These are phyloP conservation scores for Aegypius monachus DNA, from an alignment of 2,113 vertebrate species.

Conservation along the genomic window DNA sequence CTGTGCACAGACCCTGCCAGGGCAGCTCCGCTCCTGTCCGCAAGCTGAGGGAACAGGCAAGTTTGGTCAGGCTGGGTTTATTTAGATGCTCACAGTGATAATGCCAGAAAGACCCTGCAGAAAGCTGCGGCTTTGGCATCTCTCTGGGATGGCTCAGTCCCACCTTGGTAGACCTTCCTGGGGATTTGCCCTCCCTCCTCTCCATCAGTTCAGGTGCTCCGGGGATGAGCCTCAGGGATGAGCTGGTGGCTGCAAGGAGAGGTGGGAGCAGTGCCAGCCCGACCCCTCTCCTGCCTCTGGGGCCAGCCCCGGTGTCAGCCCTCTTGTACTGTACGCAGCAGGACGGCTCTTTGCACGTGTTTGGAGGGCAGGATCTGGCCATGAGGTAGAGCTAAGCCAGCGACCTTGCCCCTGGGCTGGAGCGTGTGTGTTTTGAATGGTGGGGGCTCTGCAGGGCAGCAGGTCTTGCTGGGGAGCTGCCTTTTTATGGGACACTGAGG, in stretches of 20 bases:
- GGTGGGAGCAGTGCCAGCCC: neutral
- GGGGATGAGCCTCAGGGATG: neutral
- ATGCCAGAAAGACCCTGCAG: neutral
- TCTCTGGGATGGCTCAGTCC: neutral
- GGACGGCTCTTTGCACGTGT: accelerated
- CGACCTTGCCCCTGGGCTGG: neutral
- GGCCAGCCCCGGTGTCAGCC: neutral
- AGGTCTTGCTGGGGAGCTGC: neutral
- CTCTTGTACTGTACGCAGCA: accelerated
- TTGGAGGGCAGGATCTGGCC: neutral
- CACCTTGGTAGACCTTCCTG: neutral
- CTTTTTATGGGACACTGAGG: neutral
- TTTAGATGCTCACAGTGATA: neutral
- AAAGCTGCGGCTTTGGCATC: neutral
- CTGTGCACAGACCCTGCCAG: neutral
- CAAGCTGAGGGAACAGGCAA: neutral
- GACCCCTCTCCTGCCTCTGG: neutral
- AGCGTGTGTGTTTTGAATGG: accelerated
- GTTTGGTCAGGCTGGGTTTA: neutral
- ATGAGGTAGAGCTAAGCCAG: accelerated
- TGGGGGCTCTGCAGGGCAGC: neutral
- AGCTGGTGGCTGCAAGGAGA: neutral
- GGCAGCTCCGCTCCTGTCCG: accelerated
- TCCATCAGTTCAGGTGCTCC: neutral
- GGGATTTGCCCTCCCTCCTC: neutral